These are phyloP conservation scores for Tetragonula clypearis DNA, from an alignment of 1,140 invertebrate genomes.

Conservation along the genomic window DNA sequence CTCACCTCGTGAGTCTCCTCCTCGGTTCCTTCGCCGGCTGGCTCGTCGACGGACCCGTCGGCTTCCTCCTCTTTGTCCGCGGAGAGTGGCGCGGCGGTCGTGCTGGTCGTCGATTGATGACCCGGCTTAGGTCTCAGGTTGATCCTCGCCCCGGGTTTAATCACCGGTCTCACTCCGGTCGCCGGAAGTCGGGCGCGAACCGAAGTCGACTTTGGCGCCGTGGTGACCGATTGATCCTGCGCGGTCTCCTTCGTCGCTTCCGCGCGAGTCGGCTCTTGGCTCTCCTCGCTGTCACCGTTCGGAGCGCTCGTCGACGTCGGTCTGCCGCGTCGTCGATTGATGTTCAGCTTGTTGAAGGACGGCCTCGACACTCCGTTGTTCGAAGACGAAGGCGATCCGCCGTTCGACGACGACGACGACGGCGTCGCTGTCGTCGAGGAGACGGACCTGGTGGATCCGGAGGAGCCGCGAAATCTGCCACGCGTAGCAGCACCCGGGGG, in stretches of 20 bases:
- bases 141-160: constrained; percentile 72
- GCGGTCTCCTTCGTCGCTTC: constrained; percentile 42
- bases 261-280: constrained; percentile 64
- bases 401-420: constrained; percentile 43
- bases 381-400: constrained; percentile 48
- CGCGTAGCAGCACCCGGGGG: constrained; percentile 49
- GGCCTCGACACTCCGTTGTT: constrained; percentile 66
- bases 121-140: constrained; percentile 82
- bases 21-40: constrained; percentile 79
- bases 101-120: constrained; percentile 79
- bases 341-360: constrained; percentile 75
- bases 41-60: constrained; percentile 75
- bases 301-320: constrained; percentile 67
- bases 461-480: constrained; percentile 71
- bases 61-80: constrained; percentile 68
- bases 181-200: constrained; percentile 68
- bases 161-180: constrained; percentile 80
- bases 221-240: constrained; percentile 1
- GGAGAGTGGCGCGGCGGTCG: constrained; percentile 71
- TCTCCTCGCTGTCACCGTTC: constrained; percentile 66
- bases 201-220: constrained; percentile 47
- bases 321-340: constrained; percentile 75
- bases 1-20: constrained; percentile 80
- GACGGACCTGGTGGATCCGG: constrained; percentile 56
- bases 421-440: constrained; percentile 76